Evolutionary conservation across 1,140 invertebrate genomes (phyloP).

Genomic region (Eueides isabella): DNA sequence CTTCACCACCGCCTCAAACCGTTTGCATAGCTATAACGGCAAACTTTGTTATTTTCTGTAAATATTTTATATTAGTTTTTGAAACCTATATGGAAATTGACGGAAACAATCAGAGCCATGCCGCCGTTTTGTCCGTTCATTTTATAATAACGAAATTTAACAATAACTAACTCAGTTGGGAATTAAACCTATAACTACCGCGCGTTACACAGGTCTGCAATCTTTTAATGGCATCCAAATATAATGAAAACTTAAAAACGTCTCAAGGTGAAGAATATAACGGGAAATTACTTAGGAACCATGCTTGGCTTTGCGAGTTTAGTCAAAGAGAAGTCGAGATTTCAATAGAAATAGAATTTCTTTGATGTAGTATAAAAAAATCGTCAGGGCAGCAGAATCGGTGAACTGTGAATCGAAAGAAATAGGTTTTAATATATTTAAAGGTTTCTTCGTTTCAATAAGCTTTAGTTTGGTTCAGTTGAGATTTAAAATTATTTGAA

Average conservation of each 20-base stretch:
- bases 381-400: constrained; percentile 35
- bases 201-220: background rate
- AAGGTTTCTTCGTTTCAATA: constrained; percentile 28
- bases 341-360: constrained; percentile 61
- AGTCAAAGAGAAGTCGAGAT: constrained; percentile 54
- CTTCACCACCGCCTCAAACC: no score
- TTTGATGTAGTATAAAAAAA: constrained; percentile 62
- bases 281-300: constrained; percentile 58
- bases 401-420: constrained; percentile 32
- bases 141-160: no score
- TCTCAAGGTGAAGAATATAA: constrained; percentile 43
- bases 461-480: background rate
- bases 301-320: constrained; percentile 49
- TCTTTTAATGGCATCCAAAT: background rate
- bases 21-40: no score
- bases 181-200: background rate
- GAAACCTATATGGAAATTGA: no score
- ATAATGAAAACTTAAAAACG: constrained; percentile 27
- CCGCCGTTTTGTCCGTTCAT: no score
- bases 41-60: no score
- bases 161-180: background rate
- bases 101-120: no score
- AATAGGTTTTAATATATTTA: constrained; percentile 35
- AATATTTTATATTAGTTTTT: no score
- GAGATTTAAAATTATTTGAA: background rate